These are phyloP conservation scores for Polydrusus pterygomalis DNA, from an alignment of 2,888 invertebrate genomes.

Conservation along the genomic window DNA sequence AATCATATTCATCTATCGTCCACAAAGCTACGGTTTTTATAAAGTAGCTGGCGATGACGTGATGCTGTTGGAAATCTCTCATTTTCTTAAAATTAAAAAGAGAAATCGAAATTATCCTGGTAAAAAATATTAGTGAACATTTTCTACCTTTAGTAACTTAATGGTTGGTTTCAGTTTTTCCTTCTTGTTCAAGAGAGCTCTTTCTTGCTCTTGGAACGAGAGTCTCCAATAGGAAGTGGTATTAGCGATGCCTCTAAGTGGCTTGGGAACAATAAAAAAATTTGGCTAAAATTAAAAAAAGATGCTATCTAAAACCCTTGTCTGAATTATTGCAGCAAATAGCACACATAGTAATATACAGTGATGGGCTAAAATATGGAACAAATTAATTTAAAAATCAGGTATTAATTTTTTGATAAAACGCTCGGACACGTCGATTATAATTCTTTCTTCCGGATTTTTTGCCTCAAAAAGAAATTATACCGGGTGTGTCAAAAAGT, in stretches of 20 bases:
- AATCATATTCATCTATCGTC: slow-evolving; percentile 62
- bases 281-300: slow-evolving; percentile 60
- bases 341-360: too few species aligned
- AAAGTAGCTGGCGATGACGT: slow-evolving; percentile 74
- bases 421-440: too few species aligned
- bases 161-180: slow-evolving; percentile 72
- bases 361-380: too few species aligned
- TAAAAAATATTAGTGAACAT: too few species aligned
- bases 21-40: slow-evolving; percentile 75
- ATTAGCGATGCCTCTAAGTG: slow-evolving; percentile 66
- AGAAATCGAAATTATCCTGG: too few species aligned
- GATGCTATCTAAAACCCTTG: too few species aligned
- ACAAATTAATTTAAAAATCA: too few species aligned
- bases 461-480: too few species aligned
- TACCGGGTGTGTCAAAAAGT: too few species aligned
- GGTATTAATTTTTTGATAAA: too few species aligned
- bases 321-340: too few species aligned
- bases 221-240: slow-evolving; percentile 73
- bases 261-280: slow-evolving; percentile 76
- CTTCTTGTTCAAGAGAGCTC: slow-evolving; percentile 72
- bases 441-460: too few species aligned
- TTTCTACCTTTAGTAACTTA: slow-evolving; percentile 69
- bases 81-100: slow-evolving; percentile 72
- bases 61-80: slow-evolving; percentile 72
- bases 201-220: slow-evolving; percentile 76